Evolutionary conservation across 2,888 invertebrate species (phyloP), one percentile per base, ranked within the genome.

Genomic region (Pheosia gnoma): DNA sequence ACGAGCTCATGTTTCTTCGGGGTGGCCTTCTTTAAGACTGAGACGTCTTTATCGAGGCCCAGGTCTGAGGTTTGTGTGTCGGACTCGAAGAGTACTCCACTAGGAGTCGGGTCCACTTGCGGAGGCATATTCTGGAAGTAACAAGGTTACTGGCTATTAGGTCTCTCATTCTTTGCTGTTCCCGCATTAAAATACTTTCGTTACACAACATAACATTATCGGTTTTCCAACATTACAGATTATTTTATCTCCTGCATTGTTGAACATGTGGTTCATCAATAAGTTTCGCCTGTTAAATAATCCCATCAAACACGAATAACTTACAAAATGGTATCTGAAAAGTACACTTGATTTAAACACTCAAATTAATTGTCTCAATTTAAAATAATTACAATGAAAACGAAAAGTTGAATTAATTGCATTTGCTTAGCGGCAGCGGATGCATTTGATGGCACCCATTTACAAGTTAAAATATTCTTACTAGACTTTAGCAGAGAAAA

Each of bases 51-150:
- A 54, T 85, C 94, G 7, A 95, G 82, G 0, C 95, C 95, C 13
- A 95, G 90, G 78, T 95, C 95, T 8, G 91, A 72, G n/a, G 95
- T 95, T 76, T 96, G 95, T 4, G 95, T 95, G 82, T 96, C 96
- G 36, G 93, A 88, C 82, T 96, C 96, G 73, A 95, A 95, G 52
- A 96, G 88, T 57, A 96, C 96, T 57, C 96, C 95, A 67, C 93
- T 93, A 0, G 86, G 83, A 43, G 82, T 82, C 10, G 92, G 91
- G 70, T 94, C 93, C 65, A 93, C 91, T 84, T 94, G 93, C 70
- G 95, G 95, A 74, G 95, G 94, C 95, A 95, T 95, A 66, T 75
- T 88, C 82, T 82, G 66, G 11, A 81, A 67, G 7, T n/a, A 10
- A 51, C 25, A 25, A 25, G 25, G 25, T 25, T 25, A 25, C 25